A percentile compares a stretch with the other conserved stretches of the same genome.
Conservation (phyloP, 2,888 invertebrate genomes). For the Archips crataeganus region DNA sequence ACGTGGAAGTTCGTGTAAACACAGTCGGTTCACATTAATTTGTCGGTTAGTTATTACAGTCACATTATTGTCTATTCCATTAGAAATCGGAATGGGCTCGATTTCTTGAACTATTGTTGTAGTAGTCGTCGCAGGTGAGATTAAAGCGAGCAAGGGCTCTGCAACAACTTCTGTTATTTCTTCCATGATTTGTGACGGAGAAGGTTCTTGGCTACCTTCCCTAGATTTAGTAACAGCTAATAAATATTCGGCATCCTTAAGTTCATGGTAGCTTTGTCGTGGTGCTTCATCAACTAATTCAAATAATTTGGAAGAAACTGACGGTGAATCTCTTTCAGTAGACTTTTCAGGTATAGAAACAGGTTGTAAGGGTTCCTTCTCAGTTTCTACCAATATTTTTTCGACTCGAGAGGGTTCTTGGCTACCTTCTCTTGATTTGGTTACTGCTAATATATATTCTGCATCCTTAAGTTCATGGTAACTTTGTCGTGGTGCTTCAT, state of each 20-base stretch:
- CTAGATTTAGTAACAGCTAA: conserved; percentile 51
- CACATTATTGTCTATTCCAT: conserved; percentile 12
- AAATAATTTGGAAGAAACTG: no score
- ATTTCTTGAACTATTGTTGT: neutral
- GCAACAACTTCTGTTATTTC: conserved; percentile 23
- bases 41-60: conserved; percentile 21
- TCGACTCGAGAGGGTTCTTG: conserved; percentile 43
- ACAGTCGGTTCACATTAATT: conserved; percentile 29
- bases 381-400: conserved; percentile 21
- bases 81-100: conserved; percentile 3
- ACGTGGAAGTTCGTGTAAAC: conserved; percentile 56
- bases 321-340: neutral
- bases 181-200: conserved; percentile 29
- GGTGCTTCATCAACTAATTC: conserved; percentile 38
- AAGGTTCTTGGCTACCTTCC: conserved; percentile 47
- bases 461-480: conserved; percentile 59
- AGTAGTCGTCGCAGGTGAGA: neutral
- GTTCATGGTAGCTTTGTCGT: conserved; percentile 53
- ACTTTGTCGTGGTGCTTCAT: conserved; percentile 45
- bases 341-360: neutral
- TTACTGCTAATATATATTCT: conserved; percentile 53
- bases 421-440: conserved; percentile 48
- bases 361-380: neutral
- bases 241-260: conserved; percentile 57
- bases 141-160: neutral